Evolutionary conservation across 1,140 invertebrate species (phyloP), one percentile per base, ranked within the genome.

Genomic region (Philopotamus ludificatus): DNA sequence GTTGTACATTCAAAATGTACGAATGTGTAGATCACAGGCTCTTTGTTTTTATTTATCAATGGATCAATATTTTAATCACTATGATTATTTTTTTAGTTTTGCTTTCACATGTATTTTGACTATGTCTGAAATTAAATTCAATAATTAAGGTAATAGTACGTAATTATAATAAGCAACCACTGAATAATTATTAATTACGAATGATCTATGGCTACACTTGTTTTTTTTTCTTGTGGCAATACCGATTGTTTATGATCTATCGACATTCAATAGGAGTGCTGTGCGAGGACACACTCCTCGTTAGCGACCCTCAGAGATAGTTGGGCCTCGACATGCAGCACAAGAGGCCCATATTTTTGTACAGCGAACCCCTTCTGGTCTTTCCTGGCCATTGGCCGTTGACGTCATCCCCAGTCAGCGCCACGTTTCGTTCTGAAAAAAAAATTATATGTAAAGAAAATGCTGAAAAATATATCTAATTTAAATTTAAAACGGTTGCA

Each of bases 331-430:
- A 84, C 73, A 85, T 80, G 72, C 85, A 86, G 76, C 85, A 86
- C n/a, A 86, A 78, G n/a, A 85, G 79, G 61, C 84, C 83, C 84
- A 86, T 85, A 73, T 85, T 84, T 75, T 85, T 85, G 78, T 84
- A 86, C 66, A 86, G 75, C 9, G 84, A 85, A 71, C 83, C 84
- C 74, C 83, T 78, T 65, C 83, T 77, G 54, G 77, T 66, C 71
- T 86, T 85, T 66, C 79, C 80, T 72, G 81, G 77, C 83, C 83
- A 86, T 64, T 84, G 78, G 42, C 80, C 82, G 72, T 81, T 83
- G 41, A 80, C 76, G 63, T 86, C 84, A 59, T 84, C 81, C 18
- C 79, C 80, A 72, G 79, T 82, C 47, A 83, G 74, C 2, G 82
- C 81, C 57, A 82, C 76, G 68, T 78, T 83, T 55, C 76, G 81